These are phyloP conservation scores for Mormyrus proboscirostris DNA, from an alignment of 2,797 vertebrate genomes.

Conservation along the genomic window DNA sequence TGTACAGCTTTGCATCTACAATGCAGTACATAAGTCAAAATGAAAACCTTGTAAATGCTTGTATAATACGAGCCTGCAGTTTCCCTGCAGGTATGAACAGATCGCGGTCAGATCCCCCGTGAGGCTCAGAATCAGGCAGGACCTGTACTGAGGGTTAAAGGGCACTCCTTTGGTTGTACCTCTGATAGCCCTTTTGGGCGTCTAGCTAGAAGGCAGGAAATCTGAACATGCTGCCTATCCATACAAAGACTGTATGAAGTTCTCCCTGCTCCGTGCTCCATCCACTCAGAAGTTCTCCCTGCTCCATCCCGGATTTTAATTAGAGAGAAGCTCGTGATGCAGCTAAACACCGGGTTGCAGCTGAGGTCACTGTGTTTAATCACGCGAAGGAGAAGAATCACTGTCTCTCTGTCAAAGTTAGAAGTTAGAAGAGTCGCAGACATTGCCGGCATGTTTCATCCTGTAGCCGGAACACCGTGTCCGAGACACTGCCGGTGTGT, in stretches of 20 bases:
- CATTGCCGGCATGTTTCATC: neutral
- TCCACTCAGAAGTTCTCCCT: neutral
- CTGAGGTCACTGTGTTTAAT: neutral
- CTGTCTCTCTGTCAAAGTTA: neutral
- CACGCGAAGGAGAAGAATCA: neutral
- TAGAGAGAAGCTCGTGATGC: neutral
- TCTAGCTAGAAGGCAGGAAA: neutral
- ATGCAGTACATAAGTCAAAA: neutral
- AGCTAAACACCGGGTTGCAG: neutral
- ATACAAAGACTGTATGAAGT: neutral
- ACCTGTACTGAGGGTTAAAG: neutral
- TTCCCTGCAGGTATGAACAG: neutral
- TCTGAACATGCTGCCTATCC: neutral
- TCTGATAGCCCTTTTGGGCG: neutral
- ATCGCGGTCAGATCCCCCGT: neutral
- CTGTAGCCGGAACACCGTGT: no score
- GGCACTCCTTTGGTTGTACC: no score
- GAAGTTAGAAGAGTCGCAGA: neutral
- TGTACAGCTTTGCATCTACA: neutral
- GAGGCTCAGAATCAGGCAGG: neutral
- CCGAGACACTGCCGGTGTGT: neutral
- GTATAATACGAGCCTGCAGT: neutral
- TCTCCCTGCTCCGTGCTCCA: neutral
- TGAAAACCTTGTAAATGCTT: neutral
- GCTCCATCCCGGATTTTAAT: neutral